These are phyloP conservation scores for Atta colombica DNA, from an alignment of 1,140 invertebrate genomes.

Conservation along the genomic window DNA sequence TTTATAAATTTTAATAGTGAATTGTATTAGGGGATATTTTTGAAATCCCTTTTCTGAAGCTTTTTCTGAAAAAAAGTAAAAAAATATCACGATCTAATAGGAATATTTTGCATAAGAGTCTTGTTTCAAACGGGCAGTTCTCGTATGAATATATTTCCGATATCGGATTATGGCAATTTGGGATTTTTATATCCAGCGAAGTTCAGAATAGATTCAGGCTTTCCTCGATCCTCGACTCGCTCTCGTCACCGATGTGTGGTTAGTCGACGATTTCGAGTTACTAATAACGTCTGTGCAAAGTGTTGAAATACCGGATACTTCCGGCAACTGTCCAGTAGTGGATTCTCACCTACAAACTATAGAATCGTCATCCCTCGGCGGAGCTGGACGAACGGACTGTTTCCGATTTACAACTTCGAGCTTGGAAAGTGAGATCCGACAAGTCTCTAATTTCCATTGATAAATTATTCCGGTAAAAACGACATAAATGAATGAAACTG, in stretches of 20 bases:
- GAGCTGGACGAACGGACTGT: slow-evolving; percentile 30
- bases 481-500: not conserved
- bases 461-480: not conserved
- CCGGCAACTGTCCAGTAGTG: slow-evolving; percentile 39
- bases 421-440: not conserved
- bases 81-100: not conserved
- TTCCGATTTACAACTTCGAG: not conserved
- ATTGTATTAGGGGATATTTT: slow-evolving; percentile 19
- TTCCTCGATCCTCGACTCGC: slow-evolving; percentile 64
- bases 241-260: slow-evolving; percentile 67
- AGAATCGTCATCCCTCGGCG: slow-evolving; percentile 36
- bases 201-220: slow-evolving; percentile 69
- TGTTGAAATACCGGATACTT: slow-evolving; percentile 40
- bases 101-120: not conserved
- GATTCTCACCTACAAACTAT: slow-evolving; percentile 41
- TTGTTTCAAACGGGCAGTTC: slow-evolving; percentile 16
- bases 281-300: slow-evolving; percentile 46
- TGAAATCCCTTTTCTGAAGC: slow-evolving; percentile 29
- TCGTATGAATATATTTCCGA: slow-evolving; percentile 4
- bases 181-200: not conserved
- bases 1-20: slow-evolving; percentile 46
- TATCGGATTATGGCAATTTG: not conserved
- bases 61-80: not conserved
- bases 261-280: slow-evolving; percentile 68
- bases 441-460: slow-evolving; percentile 7